Conservation (phyloP, 1,140 invertebrate species). For the Globodera rostochiensis region DNA sequence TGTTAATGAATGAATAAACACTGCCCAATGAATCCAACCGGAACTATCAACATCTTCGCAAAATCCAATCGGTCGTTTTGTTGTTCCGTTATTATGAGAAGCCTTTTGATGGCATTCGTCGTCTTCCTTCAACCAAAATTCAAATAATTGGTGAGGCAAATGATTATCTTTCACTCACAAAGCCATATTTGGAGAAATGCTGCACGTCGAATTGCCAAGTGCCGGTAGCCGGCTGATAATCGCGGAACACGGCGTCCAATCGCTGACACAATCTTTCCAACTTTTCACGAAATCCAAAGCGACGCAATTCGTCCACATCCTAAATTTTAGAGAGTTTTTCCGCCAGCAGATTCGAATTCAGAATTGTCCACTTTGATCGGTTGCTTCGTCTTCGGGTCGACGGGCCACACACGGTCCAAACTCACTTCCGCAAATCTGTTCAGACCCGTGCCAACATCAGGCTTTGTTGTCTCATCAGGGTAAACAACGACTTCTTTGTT, state of each 20-base stretch:
- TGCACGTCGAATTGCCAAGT: constrained; percentile 84
- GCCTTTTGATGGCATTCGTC: constrained; percentile 35
- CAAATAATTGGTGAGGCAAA: constrained; percentile 22
- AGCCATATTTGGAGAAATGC: constrained; percentile 94
- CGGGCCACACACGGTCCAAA: constrained; percentile 89
- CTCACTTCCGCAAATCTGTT: constrained; percentile 89
- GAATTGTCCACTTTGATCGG: constrained; percentile 74
- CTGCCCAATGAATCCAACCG: not conserved
- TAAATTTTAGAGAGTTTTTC: constrained; percentile 52
- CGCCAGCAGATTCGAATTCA: not conserved
- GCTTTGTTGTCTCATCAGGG: constrained; percentile 74
- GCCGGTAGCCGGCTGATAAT: constrained; percentile 90
- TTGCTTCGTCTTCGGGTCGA: constrained; percentile 79
- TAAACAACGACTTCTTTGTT: constrained; percentile 74
- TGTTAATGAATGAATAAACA: not conserved
- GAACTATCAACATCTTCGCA: not conserved
- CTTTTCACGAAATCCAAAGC: constrained; percentile 85
- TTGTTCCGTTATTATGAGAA: not conserved
- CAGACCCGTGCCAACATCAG: constrained; percentile 80
- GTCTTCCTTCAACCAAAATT: constrained; percentile 68
- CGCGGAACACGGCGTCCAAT: constrained; percentile 85
- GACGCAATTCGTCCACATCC: constrained; percentile 75
- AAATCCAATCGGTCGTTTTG: constrained; percentile 2
- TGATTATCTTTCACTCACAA: constrained; percentile 76
- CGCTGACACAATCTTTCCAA: constrained; percentile 81